Conservation (phyloP, 2,888 invertebrate species). For the Hirtodrosophila trivittata region DNA sequence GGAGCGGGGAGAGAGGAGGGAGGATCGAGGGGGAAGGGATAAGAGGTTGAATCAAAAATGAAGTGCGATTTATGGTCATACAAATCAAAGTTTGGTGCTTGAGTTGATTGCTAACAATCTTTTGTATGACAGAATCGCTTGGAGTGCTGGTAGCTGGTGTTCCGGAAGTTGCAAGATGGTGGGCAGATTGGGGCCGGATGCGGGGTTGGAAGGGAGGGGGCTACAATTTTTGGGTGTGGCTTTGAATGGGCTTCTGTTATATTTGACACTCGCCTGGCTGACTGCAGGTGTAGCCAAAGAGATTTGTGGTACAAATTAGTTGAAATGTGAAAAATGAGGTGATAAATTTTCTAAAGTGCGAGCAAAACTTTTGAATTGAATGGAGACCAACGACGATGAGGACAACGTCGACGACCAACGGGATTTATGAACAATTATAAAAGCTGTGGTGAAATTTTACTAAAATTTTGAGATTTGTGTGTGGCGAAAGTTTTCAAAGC, state of each 20-base stretch:
- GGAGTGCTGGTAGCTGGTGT: not conserved
- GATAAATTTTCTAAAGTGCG: constrained; percentile 57
- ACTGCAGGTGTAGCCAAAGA: constrained; percentile 53
- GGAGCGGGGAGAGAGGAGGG: not conserved
- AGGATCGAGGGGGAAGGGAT: not conserved
- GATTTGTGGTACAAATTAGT: constrained; percentile 68
- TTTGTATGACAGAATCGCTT: constrained; percentile 44
- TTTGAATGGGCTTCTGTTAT: constrained; percentile 20
- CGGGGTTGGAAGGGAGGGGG: not conserved
- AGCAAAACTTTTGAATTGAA: constrained; percentile 54
- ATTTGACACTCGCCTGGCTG: constrained; percentile 50
- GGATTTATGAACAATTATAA: constrained; percentile 59
- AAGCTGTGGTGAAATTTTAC: constrained; percentile 51
- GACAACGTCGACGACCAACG: constrained; percentile 8
- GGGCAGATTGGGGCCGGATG: not conserved
- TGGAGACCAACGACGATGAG: constrained; percentile 1
- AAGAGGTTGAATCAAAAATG: constrained; percentile 67
- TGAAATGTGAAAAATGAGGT: constrained; percentile 68
- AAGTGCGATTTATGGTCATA: constrained; percentile 79
- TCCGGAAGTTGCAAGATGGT: not conserved
- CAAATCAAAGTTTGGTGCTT: constrained; percentile 79
- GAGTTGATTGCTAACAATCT: constrained; percentile 76
- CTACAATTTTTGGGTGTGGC: constrained; percentile 14
- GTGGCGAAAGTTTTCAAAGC: constrained; percentile 40
- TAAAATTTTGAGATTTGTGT: constrained; percentile 39